Evolutionary conservation across 2,888 invertebrate genomes (phyloP).

Genomic region (Dolichomitus sp.): DNA sequence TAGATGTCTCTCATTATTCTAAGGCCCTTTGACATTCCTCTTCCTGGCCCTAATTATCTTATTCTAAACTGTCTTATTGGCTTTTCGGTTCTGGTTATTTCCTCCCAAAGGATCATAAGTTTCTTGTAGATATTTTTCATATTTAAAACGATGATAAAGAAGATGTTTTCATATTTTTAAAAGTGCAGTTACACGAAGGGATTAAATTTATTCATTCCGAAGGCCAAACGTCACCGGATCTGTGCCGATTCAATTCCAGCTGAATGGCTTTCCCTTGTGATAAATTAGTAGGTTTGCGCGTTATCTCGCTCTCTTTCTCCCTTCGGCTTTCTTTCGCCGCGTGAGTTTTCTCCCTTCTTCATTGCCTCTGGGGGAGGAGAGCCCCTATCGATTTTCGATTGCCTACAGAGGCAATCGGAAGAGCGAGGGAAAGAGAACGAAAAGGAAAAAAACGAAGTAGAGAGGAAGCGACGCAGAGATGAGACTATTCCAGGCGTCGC

Average conservation of each 20-base stretch:
- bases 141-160: too few species aligned
- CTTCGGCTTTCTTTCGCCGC: slow-evolving; percentile 29
- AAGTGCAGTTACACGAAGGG: slow-evolving; percentile 2
- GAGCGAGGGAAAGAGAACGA: slow-evolving; percentile 8
- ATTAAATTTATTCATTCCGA: slow-evolving; percentile 60
- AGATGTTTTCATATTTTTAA: neutral
- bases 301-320: slow-evolving; percentile 10
- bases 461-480: slow-evolving; percentile 43
- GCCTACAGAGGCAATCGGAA: slow-evolving; percentile 39
- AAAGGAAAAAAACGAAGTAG: slow-evolving; percentile 11
- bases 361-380: slow-evolving; percentile 51
- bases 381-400: slow-evolving; percentile 68
- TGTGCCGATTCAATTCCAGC: slow-evolving; percentile 59
- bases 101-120: too few species aligned
- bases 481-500: slow-evolving; percentile 59
- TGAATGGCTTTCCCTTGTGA: slow-evolving; percentile 61
- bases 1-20: too few species aligned
- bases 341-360: slow-evolving; percentile 62
- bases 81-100: too few species aligned
- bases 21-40: too few species aligned
- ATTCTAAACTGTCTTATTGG: too few species aligned
- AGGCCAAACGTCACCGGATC: slow-evolving; percentile 53
- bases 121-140: too few species aligned
- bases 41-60: too few species aligned
- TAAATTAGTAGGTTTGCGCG: slow-evolving; percentile 59